These are phyloP conservation scores for Aquatica leii DNA, from an alignment of 2,888 invertebrate genomes.

Conservation along the genomic window DNA sequence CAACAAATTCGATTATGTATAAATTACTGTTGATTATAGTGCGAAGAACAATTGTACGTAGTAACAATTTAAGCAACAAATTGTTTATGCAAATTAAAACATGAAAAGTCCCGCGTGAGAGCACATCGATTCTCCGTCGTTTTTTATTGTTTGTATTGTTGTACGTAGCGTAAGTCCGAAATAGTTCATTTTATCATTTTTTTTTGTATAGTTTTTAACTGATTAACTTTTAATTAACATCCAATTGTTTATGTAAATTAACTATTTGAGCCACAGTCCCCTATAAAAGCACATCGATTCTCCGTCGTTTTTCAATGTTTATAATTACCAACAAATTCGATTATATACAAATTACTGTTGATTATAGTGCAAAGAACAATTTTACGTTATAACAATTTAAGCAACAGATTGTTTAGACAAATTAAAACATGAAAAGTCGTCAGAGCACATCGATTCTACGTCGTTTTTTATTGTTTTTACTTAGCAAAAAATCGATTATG, in stretches of 20 bases:
- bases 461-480: too few species aligned
- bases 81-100: neutral
- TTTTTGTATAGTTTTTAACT: too few species aligned
- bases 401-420: neutral
- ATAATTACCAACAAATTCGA: too few species aligned
- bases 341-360: neutral
- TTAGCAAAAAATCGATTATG: too few species aligned
- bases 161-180: neutral
- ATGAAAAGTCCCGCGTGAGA: neutral
- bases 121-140: neutral
- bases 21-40: neutral
- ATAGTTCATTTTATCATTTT: too few species aligned
- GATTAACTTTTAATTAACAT: too few species aligned
- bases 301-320: neutral
- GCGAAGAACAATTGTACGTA: neutral
- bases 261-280: neutral
- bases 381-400: neutral
- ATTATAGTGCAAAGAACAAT: neutral
- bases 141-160: neutral
- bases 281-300: neutral
- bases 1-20: too few species aligned
- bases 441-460: neutral
- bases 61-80: neutral
- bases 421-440: neutral
- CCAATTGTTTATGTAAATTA: neutral